phyloP scores from a whole-genome alignment of 2,113 vertebrate species.

The Cariama cristata region DNA sequence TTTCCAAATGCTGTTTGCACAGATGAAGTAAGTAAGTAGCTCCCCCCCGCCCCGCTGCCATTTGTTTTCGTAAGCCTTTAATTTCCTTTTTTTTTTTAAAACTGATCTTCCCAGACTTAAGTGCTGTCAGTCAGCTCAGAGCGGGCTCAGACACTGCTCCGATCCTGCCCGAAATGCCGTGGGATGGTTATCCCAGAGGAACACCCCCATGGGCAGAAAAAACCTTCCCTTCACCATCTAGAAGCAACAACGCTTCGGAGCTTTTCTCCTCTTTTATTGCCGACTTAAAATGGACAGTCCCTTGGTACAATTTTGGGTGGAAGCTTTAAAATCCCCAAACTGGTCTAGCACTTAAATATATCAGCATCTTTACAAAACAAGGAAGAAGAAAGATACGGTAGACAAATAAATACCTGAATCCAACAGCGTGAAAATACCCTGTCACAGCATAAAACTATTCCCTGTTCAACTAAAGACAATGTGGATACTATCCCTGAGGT shows the following conservation, averaged over 20 bases:
- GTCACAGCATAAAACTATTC: conserved; percentile 48
- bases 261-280: not conserved
- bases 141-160: not conserved
- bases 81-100: not conserved
- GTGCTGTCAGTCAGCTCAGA: not conserved
- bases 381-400: not conserved
- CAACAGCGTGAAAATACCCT: conserved; percentile 39
- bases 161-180: not conserved
- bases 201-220: not conserved
- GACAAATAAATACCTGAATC: conserved; percentile 54
- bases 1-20: conserved; percentile 45
- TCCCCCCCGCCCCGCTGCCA: fast-evolving
- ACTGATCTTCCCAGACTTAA: not conserved
- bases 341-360: conserved; percentile 14
- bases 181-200: not conserved
- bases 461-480: conserved; percentile 51
- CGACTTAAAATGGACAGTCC: not conserved
- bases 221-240: not conserved
- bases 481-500: conserved; percentile 79
- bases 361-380: conserved; percentile 3
- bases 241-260: not conserved
- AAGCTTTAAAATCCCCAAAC: conserved; percentile 24
- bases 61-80: conserved; percentile 38
- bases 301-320: not conserved
- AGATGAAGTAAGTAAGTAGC: not conserved